A percentile compares a stretch with the other conserved stretches of the same genome.
These are phyloP conservation scores for Gnatocerus cornutus DNA, from an alignment of 2,888 invertebrate genomes.

Conservation along the genomic window DNA sequence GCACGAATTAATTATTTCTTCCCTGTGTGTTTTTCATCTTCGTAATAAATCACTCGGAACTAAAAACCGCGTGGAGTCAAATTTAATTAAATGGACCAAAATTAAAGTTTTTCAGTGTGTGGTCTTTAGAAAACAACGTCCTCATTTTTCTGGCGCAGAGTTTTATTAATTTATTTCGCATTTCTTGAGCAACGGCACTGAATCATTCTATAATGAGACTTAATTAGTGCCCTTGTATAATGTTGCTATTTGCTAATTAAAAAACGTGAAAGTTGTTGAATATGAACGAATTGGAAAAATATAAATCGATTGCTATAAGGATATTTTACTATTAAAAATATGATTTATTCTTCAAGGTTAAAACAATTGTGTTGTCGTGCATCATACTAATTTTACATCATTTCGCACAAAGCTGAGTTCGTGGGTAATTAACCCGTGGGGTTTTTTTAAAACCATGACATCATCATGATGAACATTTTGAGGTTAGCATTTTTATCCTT, in stretches of 20 bases:
- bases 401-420: conserved; percentile 21
- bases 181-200: background rate
- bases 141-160: conserved; percentile 1
- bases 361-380: conserved; percentile 22
- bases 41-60: too few relatives aligned
- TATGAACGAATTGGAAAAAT: conserved; percentile 5
- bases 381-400: conserved; percentile 22
- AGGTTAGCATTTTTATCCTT: conserved; percentile 11
- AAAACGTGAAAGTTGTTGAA: conserved; percentile 28
- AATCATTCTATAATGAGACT: background rate
- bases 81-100: background rate
- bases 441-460: conserved; percentile 27
- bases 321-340: conserved; percentile 8
- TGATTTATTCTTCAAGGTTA: conserved; percentile 13
- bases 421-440: conserved; percentile 33
- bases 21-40: conserved; percentile 11
- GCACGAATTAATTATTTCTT: conserved; percentile 22
- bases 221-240: conserved; percentile 13
- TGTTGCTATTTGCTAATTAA: conserved; percentile 19
- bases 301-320: background rate
- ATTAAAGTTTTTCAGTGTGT: too few relatives aligned
- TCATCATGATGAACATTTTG: conserved; percentile 15
- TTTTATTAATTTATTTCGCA: conserved; percentile 6
- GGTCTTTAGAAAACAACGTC: background rate
- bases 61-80: background rate